Conservation (phyloP, 2,888 invertebrate species). For the Therioaphis trifolii region DNA sequence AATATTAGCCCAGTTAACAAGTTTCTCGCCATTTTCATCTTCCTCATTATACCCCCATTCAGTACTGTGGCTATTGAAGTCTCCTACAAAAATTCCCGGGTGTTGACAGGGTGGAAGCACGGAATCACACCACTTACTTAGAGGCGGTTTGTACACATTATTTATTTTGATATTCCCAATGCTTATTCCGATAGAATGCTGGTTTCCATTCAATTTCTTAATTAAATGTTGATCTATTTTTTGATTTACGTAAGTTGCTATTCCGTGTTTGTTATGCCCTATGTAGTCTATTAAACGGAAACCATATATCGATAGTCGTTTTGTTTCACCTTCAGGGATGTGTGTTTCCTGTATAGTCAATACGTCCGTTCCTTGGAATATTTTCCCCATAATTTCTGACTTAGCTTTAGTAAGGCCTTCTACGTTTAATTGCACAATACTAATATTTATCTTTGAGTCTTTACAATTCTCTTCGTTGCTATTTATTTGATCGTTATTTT, state of each 20-base stretch:
- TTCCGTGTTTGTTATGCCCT: too few species aligned
- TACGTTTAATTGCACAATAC: neutral
- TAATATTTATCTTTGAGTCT: neutral
- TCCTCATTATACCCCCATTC: too few species aligned
- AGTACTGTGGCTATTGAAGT: neutral
- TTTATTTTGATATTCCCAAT: neutral
- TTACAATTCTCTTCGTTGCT: too few species aligned
- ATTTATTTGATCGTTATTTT: too few species aligned
- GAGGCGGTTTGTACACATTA: neutral
- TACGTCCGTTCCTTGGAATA: slow-evolving; percentile 1
- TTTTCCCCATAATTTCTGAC: neutral
- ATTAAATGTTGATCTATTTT: neutral
- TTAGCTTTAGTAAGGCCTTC: neutral
- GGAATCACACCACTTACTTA: neutral
- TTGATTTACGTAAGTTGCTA: neutral
- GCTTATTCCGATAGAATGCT: neutral
- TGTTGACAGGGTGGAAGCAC: neutral
- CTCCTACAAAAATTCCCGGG: neutral
- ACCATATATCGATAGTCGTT: neutral
- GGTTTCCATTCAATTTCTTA: too few species aligned
- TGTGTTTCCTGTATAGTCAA: neutral
- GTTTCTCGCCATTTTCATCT: neutral
- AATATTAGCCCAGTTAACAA: neutral
- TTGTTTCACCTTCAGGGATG: neutral
- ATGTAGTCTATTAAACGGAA: too few species aligned